Percentiles rank a stretch among this genome's conserved stretches.
These are phyloP conservation scores for Hystrix cristata DNA, from an alignment of 2,113 vertebrate species.

Conservation along the genomic window DNA sequence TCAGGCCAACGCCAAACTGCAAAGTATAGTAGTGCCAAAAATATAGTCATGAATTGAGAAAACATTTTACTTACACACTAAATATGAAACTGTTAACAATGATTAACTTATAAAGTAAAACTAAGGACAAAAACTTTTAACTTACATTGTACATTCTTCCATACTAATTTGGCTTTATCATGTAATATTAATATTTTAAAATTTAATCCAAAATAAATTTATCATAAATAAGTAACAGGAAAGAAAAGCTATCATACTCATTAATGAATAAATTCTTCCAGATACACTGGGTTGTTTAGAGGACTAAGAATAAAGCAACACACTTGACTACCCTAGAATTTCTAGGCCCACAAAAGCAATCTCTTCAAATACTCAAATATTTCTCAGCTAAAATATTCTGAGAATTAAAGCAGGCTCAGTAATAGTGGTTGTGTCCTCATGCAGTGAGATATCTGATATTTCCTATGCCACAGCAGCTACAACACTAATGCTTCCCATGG, in stretches of 20 bases:
- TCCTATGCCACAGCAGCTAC: background rate
- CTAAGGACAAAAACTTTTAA: background rate
- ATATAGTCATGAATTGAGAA: background rate
- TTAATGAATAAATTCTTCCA: background rate
- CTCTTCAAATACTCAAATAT: slow-evolving; percentile 28
- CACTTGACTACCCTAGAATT: background rate
- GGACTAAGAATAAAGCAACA: background rate
- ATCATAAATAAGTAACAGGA: background rate
- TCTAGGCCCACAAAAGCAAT: background rate
- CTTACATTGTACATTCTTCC: background rate
- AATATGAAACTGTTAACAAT: slow-evolving; percentile 13
- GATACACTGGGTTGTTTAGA: background rate
- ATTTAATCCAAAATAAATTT: slow-evolving; percentile 21
- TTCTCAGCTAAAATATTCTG: background rate
- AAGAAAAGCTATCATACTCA: background rate
- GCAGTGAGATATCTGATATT: background rate
- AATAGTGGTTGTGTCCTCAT: background rate
- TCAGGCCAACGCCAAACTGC: background rate
- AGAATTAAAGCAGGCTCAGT: slow-evolving; percentile 26
- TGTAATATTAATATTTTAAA: background rate
- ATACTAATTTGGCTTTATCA: background rate
- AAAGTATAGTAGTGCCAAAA: background rate
- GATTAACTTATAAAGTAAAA: slow-evolving; percentile 1
- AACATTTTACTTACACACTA: background rate
- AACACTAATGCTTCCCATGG: background rate